phyloP scores from a whole-genome alignment of 2,888 invertebrate genomes.

The Aspidiotus rigidus region DNA sequence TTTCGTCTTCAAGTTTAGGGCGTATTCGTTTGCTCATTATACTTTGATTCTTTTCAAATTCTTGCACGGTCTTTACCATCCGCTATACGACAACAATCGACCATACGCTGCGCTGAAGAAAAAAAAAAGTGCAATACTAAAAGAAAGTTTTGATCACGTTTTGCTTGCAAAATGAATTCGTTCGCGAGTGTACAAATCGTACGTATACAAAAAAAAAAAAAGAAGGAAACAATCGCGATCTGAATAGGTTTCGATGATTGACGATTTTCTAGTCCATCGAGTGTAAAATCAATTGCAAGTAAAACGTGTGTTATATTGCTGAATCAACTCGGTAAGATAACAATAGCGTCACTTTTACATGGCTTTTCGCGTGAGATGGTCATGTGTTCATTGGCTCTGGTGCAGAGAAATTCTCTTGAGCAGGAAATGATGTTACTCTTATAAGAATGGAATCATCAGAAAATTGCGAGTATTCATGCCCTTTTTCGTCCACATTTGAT shows the following conservation, averaged over 20 bases:
- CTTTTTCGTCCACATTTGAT: too few relatives aligned
- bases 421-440: too few relatives aligned
- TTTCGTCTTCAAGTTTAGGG: too few relatives aligned
- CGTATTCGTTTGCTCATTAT: too few relatives aligned
- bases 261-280: constrained; percentile 4
- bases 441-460: too few relatives aligned
- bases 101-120: neutral
- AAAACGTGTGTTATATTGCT: neutral
- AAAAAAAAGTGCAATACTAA: neutral
- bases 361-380: too few relatives aligned
- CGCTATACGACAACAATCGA: neutral
- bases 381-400: too few relatives aligned
- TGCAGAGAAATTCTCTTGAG: too few relatives aligned
- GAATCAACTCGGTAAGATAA: neutral
- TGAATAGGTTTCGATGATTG: constrained; percentile 2
- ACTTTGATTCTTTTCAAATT: too few relatives aligned
- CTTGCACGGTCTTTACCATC: too few relatives aligned
- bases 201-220: neutral
- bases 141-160: constrained; percentile 3
- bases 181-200: neutral
- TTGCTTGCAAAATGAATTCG: neutral
- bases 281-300: neutral
- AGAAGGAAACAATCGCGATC: neutral
- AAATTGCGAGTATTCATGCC: too few relatives aligned
- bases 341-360: too few relatives aligned